Base-by-base conservation (phyloP, 2,888 invertebrate genomes). In the Peribatodes rhomboidaria region DNA sequence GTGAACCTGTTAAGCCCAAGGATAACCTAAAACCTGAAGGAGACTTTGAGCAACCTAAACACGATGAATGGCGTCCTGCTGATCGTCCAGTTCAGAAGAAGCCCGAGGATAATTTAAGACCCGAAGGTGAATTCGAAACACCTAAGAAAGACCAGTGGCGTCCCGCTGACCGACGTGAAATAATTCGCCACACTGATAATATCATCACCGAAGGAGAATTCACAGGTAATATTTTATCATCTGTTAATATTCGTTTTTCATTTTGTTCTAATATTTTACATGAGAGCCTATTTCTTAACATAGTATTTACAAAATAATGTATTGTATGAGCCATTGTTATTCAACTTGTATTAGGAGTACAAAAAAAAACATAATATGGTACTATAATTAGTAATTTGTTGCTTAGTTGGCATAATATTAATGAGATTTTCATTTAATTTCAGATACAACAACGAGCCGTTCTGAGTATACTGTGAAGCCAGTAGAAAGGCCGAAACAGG, bases 401-500 rank as follows among this genome's bases (percentile, higher is more conserved):
- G n/a, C n/a, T n/a, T n/a, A n/a, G n/a, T n/a, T n/a, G n/a, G n/a
- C n/a, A n/a, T n/a, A n/a, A n/a, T n/a, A n/a, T n/a, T n/a, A n/a
- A n/a, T n/a, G n/a, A n/a, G n/a, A n/a, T n/a, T n/a, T n/a, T n/a
- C n/a, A 60, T 61, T 61, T 65, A 58, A 61, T 89, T 94, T 72
- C 85, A 96, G 96, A 95, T 87, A 92, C 94, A 62, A 96, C 96
- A 64, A 97, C 96, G 55, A 94, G 94, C 56, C 95, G 95, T 75
- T 87, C 94, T 67, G 96, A 95, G 80, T 97, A 95, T 83, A 96
- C 96, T 70, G 95, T 95, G n/a, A 94, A 95, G 83, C 94, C 94
- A 68, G 92, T 94, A 7, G 96, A 96, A 83, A 90, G 95, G 76
- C 94, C 95, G 46, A 94, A 90, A 77, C 94, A 95, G 64, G 94